Evolutionary conservation across 2,113 vertebrate genomes (phyloP), one percentile per base, ranked within the genome.

Genomic region (Saguinus imperator): DNA sequence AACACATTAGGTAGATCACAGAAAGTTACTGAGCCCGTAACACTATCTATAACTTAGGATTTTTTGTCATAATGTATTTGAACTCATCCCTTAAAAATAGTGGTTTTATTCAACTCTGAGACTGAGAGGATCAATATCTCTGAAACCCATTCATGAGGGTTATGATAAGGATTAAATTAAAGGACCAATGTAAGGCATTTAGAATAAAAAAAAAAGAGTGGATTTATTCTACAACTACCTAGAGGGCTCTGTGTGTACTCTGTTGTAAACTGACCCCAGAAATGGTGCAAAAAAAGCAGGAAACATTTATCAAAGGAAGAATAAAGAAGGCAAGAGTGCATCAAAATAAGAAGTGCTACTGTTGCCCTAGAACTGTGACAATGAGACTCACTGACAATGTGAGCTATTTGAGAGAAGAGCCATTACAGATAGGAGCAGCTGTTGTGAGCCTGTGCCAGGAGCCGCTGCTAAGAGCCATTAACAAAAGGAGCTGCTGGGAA

Each of bases 391-490:
- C 25, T 95, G 81, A 4, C 27, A 7, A 23, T 20, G 29, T 55
- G 13, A 87, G 18, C 25, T 27, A 7, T 4, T 94, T 79, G 64
- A 73, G 58, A 73, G 43, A 57, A 48, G 12, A 79, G 45, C 10
- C 37, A 32, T 83, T 52, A 64, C 80, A 92, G 75, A 89, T 75
- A 70, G 75, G 32, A 73, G 16, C 96, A 95, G 80, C 48, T 87
- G 58, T 55, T 37, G 50, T 23, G 64, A 52, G 32, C 6, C 57
- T 68, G 84, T 61, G 70, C 89, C 91, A 84, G 55, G 64, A 43
- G 14, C 13, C 23, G 25, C 35, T 66, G 58, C 73, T 29, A 29
- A 85, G 43, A 55, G 3, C 13, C 12, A 61, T 55, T 52, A 20
- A 77, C 48, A 43, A 43, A 75, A 79, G 8, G 0, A 61, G 11